Conservation (phyloP, 2,797 vertebrate species). For the Acanthopagrus latus region DNA sequence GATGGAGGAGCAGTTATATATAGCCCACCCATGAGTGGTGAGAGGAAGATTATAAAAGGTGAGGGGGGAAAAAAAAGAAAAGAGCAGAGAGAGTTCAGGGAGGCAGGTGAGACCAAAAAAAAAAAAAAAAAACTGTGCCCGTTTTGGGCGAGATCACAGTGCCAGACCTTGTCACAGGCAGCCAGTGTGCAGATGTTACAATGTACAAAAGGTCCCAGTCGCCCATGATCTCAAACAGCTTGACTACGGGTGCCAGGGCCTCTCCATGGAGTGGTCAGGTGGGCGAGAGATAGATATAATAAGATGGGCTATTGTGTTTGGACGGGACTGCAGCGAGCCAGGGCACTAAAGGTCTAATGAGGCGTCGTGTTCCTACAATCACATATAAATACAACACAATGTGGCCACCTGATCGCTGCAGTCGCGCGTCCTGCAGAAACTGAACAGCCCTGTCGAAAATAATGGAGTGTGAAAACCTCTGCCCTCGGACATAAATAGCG, state of each 20-base stretch:
- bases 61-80: constrained; percentile 10
- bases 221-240: constrained; percentile 76
- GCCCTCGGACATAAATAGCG: constrained; percentile 55
- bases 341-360: constrained; percentile 79
- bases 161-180: constrained; percentile 54
- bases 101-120: constrained; percentile 30
- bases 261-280: constrained; percentile 69
- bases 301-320: constrained; percentile 77
- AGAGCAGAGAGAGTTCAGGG: constrained; percentile 38
- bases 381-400: constrained; percentile 60
- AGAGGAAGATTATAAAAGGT: constrained; percentile 3
- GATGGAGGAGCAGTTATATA: constrained; percentile 45
- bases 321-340: constrained; percentile 59
- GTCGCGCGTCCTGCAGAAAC: constrained; percentile 46
- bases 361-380: constrained; percentile 75
- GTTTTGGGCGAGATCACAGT: constrained; percentile 33
- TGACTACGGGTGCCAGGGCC: constrained; percentile 63
- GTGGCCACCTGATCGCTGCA: constrained; percentile 59
- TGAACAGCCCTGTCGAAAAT: constrained; percentile 63
- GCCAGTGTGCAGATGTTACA: constrained; percentile 71
- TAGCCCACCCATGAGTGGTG: constrained; percentile 20
- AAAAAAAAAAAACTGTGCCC: constrained; percentile 1
- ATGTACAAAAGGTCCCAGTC: constrained; percentile 67
- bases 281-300: constrained; percentile 70
- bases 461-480: constrained; percentile 72